A percentile compares a stretch with the other conserved stretches of the same genome.
Evolutionary conservation across 92 coral and sea anemone genomes (phyloP).

Genomic region (Epizoanthus scotinus): DNA sequence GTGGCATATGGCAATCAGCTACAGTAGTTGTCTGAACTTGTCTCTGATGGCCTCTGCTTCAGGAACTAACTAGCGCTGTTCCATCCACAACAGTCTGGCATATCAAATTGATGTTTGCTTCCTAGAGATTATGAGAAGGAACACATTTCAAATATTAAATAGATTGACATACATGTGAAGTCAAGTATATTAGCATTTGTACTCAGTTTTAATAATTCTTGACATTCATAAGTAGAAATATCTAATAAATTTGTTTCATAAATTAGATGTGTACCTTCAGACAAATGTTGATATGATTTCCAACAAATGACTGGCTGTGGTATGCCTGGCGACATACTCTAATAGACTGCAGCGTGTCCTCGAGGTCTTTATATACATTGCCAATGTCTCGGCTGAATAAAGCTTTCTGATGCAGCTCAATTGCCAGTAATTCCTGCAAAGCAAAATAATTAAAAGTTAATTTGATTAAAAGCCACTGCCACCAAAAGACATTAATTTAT

Average conservation of each 20-base stretch:
- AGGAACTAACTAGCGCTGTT: neutral
- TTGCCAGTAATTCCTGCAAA: neutral
- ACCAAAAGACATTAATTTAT: too few relatives aligned
- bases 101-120: too few relatives aligned
- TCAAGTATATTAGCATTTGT: too few relatives aligned
- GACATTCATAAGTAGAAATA: neutral
- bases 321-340: neutral
- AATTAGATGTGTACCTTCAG: neutral
- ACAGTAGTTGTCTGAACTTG: slow-evolving; percentile 1
- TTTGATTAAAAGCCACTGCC: too few relatives aligned
- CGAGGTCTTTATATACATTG: neutral
- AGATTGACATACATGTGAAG: too few relatives aligned
- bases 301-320: neutral
- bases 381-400: neutral
- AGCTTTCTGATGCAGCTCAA: neutral
- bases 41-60: slow-evolving; percentile 5
- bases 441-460: too few relatives aligned
- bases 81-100: too few relatives aligned
- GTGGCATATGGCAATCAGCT: slow-evolving; percentile 11
- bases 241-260: neutral
- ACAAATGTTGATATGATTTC: too few relatives aligned
- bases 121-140: too few relatives aligned
- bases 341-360: neutral
- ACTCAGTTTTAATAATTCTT: neutral
- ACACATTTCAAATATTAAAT: too few relatives aligned